Conservation (phyloP, 92 coral and sea anemone species). For the Pocillopora grandis region DNA sequence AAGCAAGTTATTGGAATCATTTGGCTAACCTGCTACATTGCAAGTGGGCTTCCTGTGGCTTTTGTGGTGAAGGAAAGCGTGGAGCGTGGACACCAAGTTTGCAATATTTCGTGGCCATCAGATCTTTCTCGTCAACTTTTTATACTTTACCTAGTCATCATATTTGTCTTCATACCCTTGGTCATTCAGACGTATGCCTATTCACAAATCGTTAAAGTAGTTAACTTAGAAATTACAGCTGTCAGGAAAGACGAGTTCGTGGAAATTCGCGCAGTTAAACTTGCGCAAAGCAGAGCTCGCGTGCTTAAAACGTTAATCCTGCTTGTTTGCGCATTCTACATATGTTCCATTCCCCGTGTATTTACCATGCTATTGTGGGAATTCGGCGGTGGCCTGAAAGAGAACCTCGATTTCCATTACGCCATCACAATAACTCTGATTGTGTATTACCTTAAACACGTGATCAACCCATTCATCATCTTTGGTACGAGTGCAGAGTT, state of each 20-base stretch:
- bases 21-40: constrained; percentile 54
- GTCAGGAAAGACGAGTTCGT: constrained; percentile 10
- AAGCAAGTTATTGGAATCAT: constrained; percentile 41
- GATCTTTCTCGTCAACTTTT: constrained; percentile 45
- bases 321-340: constrained; percentile 63
- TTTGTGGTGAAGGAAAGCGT: constrained; percentile 31
- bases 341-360: constrained; percentile 76
- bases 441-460: constrained; percentile 73
- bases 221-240: constrained; percentile 32
- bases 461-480: constrained; percentile 72
- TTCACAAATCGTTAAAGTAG: constrained; percentile 47
- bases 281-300: constrained; percentile 52
- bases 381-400: constrained; percentile 29
- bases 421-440: constrained; percentile 50
- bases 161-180: constrained; percentile 64
- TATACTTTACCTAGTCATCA: constrained; percentile 54
- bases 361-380: constrained; percentile 63
- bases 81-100: background rate
- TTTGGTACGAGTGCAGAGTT: constrained; percentile 77
- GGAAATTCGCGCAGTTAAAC: constrained; percentile 27
- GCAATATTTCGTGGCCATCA: constrained; percentile 37
- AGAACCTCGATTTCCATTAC: constrained; percentile 41
- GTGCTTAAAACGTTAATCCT: constrained; percentile 67
- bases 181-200: constrained; percentile 58
- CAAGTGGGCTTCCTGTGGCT: constrained; percentile 54